Conservation (phyloP, 1,140 invertebrate genomes). For the Drosophila sp. region DNA sequence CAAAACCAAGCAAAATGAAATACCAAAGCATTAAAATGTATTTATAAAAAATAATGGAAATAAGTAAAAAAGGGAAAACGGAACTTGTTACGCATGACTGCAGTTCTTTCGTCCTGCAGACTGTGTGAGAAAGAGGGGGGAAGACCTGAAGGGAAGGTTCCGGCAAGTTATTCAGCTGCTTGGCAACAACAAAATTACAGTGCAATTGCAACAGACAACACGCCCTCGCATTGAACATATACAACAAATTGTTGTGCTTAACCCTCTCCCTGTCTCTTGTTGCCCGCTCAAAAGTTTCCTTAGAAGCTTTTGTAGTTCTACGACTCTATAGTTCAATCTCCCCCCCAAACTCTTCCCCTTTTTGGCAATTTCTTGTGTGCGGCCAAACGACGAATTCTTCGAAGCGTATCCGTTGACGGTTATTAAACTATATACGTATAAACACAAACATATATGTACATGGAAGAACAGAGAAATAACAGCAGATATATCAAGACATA, state of each 20-base stretch:
- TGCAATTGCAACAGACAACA: constrained; percentile 53
- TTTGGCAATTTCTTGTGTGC: constrained; percentile 22
- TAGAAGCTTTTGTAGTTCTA: constrained; percentile 14
- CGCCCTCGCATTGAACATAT: constrained; percentile 48
- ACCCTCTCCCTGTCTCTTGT: neutral
- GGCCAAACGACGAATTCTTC: constrained; percentile 52
- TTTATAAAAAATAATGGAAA: neutral
- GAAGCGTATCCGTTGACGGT: constrained; percentile 73
- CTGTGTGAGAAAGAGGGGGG: neutral
- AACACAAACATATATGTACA: neutral
- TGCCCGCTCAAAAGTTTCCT: constrained; percentile 4
- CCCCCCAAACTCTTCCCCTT: neutral
- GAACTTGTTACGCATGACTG: constrained; percentile 49
- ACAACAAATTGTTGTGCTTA: constrained; percentile 63
- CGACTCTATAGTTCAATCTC: constrained; percentile 11
- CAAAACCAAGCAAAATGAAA: constrained; percentile 45
- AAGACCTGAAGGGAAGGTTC: constrained; percentile 9
- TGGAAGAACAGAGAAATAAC: constrained; percentile 34
- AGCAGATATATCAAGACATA: constrained; percentile 55
- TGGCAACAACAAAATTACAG: constrained; percentile 37
- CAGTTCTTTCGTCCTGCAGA: constrained; percentile 35
- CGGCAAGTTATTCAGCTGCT: constrained; percentile 27
- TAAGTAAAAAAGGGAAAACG: neutral
- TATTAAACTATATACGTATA: constrained; percentile 68
- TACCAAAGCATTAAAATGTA: constrained; percentile 28